phyloP scores from a whole-genome alignment of 2,797 vertebrate species.

The Ctenopoma multispine region DNA sequence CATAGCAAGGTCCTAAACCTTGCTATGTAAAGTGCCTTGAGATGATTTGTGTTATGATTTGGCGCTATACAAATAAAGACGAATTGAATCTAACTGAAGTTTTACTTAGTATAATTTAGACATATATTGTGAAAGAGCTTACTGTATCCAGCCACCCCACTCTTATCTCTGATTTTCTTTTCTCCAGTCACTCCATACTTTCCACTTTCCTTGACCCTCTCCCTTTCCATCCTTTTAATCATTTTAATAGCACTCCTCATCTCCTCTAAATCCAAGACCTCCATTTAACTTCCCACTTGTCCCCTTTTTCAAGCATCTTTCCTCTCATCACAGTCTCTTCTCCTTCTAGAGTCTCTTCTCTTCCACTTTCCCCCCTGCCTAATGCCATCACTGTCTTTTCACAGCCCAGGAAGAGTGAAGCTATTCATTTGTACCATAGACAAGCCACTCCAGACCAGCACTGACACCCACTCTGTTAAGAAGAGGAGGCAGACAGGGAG shows the following conservation, averaged over 20 bases:
- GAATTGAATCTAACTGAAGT: no score
- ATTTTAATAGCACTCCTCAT: conserved; percentile 60
- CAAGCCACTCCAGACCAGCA: conserved; percentile 64
- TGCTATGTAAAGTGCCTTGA: no score
- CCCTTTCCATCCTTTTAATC: conserved; percentile 59
- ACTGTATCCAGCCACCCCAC: not conserved
- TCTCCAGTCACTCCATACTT: conserved; percentile 5
- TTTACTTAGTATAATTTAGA: conserved; percentile 10
- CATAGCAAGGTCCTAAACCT: no score
- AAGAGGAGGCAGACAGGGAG: conserved; percentile 36
- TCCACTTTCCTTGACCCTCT: conserved; percentile 32
- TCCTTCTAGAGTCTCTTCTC: conserved; percentile 34
- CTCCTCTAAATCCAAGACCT: conserved; percentile 43
- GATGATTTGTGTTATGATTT: no score
- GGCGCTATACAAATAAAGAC: no score
- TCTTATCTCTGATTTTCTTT: conserved; percentile 2
- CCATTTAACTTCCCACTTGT: conserved; percentile 45
- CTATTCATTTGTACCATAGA: conserved; percentile 57
- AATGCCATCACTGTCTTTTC: conserved; percentile 40
- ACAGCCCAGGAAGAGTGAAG: conserved; percentile 38
- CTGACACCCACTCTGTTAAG: conserved; percentile 52
- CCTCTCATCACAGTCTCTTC: conserved; percentile 51
- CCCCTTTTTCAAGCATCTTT: conserved; percentile 39
- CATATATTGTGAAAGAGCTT: conserved; percentile 30
- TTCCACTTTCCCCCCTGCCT: conserved; percentile 35